These are phyloP conservation scores for Notiomystis cincta DNA, from an alignment of 2,113 vertebrate species.

Conservation along the genomic window DNA sequence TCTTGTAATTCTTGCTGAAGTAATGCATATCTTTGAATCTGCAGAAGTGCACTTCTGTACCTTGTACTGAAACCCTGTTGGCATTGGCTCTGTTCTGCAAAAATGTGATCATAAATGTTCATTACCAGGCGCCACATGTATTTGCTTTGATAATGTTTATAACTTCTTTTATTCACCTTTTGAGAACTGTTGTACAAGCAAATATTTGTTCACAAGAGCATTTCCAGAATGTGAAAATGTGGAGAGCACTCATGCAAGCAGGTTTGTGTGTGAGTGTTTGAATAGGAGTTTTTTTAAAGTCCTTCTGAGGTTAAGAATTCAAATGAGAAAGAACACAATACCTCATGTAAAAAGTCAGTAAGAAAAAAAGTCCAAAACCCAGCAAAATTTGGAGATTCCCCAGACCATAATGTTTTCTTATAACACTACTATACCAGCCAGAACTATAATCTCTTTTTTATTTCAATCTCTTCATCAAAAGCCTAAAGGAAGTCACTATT, in stretches of 20 bases:
- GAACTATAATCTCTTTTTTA: not conserved
- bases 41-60: not conserved
- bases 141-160: conserved; percentile 35
- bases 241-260: not conserved
- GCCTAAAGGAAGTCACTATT: not conserved
- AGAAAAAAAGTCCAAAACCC: not conserved
- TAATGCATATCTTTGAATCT: not conserved
- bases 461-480: not conserved
- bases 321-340: not conserved
- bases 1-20: not conserved
- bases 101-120: not conserved
- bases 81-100: not conserved
- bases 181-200: not conserved
- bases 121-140: not conserved
- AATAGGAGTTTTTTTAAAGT: not conserved
- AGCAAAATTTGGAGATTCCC: not conserved
- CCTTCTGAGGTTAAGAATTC: not conserved
- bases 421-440: not conserved
- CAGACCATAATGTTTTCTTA: not conserved
- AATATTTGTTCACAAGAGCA: conserved; percentile 33
- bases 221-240: conserved; percentile 26
- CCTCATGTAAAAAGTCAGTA: not conserved
- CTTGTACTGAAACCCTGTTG: not conserved
- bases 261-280: not conserved
- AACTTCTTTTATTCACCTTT: not conserved